Percentiles rank a stretch among this genome's conserved stretches.
Evolutionary conservation across 1,140 invertebrate species (phyloP).

Genomic region (Apis dorsata): DNA sequence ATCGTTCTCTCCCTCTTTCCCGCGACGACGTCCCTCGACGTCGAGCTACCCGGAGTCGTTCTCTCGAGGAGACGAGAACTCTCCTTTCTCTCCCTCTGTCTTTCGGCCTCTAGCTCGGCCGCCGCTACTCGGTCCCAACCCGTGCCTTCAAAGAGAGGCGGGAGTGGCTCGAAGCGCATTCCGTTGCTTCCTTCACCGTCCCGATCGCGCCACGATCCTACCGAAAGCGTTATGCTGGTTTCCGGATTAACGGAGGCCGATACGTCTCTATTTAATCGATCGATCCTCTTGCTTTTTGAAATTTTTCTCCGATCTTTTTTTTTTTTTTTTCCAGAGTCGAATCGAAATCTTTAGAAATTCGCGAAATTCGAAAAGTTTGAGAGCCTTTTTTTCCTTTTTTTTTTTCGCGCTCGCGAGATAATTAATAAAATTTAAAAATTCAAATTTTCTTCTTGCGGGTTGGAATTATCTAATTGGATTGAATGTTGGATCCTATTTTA

Average conservation of each 20-base stretch:
- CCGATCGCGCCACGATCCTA: conserved; percentile 37
- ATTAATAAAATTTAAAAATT: no score
- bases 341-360: no score
- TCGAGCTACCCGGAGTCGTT: conserved; percentile 2
- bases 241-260: conserved; percentile 47
- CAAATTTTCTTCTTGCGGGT: no score
- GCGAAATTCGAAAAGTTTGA: no score
- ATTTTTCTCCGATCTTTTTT: neutral
- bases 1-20: neutral
- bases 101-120: conserved; percentile 33
- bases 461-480: no score
- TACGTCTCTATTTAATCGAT: neutral
- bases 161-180: conserved; percentile 69
- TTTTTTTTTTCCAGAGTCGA: neutral
- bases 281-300: neutral
- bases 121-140: conserved; percentile 37
- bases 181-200: conserved; percentile 56
- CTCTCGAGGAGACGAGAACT: conserved; percentile 16
- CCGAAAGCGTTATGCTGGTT: conserved; percentile 31
- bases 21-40: neutral
- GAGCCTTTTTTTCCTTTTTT: no score
- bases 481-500: no score
- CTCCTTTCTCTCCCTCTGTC: conserved; percentile 34
- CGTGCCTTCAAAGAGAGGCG: conserved; percentile 57
- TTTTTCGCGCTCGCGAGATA: no score